phyloP scores from a whole-genome alignment of 30 jellyfish, hydroid and myxozoan genomes.

The Chrysaora quinquecirrha region DNA sequence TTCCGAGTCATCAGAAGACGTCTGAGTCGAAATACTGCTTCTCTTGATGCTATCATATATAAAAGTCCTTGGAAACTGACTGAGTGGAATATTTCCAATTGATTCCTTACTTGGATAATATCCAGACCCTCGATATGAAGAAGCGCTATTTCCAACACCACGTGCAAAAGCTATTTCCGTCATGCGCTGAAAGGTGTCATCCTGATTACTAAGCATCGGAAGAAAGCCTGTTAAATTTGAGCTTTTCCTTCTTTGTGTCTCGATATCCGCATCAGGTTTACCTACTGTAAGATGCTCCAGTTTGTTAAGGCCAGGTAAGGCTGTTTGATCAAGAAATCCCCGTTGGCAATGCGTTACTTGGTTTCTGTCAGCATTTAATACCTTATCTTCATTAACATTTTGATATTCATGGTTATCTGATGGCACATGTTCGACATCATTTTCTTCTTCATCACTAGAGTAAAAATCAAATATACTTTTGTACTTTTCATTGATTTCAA shows the following conservation, averaged over 20 bases:
- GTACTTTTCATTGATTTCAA: slow-evolving; percentile 2
- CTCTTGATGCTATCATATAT: slow-evolving; percentile 1
- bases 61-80: not conserved
- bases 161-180: slow-evolving; percentile 52
- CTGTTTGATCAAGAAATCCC: too few species aligned
- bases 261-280: not conserved
- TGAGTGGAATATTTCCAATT: not conserved
- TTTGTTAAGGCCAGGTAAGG: not conserved
- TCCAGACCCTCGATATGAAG: not conserved
- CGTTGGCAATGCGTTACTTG: not conserved
- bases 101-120: not conserved
- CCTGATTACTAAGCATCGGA: slow-evolving; percentile 6
- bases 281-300: not conserved
- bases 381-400: not conserved
- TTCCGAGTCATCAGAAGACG: slow-evolving; percentile 60
- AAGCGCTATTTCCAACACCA: slow-evolving; percentile 17
- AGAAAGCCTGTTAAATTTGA: not conserved
- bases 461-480: slow-evolving; percentile 20
- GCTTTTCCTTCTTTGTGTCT: not conserved
- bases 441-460: not conserved
- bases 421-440: not conserved
- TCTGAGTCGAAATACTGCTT: slow-evolving; percentile 59
- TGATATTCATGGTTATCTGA: not conserved
- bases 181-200: slow-evolving; percentile 13
- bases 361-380: not conserved